These are phyloP conservation scores for Lamprotornis superbus DNA, from an alignment of 2,113 vertebrate genomes.

Conservation along the genomic window DNA sequence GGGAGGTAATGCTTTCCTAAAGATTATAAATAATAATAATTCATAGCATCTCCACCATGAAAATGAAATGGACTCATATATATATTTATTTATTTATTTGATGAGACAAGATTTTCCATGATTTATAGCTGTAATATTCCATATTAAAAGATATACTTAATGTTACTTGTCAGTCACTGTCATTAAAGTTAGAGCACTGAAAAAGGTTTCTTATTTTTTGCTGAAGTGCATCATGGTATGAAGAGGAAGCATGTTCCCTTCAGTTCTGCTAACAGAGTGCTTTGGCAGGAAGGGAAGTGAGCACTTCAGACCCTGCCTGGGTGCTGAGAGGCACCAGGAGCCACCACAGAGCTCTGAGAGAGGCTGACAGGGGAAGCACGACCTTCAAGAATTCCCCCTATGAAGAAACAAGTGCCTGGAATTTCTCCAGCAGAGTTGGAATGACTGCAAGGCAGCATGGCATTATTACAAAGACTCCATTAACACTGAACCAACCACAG, in stretches of 20 bases:
- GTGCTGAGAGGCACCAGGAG: neutral
- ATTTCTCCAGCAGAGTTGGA: neutral
- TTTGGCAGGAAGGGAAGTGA: neutral
- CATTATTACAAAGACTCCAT: neutral
- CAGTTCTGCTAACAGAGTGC: neutral
- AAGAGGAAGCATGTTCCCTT: neutral
- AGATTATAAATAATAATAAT: neutral
- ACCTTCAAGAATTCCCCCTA: neutral
- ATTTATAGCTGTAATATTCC: neutral
- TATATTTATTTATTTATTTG: neutral
- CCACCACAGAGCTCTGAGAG: neutral
- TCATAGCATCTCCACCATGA: neutral
- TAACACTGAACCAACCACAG: neutral
- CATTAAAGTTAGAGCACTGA: neutral
- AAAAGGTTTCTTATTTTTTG: neutral
- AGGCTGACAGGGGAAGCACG: accelerated
- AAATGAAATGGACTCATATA: neutral
- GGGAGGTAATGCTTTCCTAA: neutral
- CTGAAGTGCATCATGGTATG: neutral
- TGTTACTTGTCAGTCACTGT: neutral
- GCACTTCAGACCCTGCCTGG: accelerated
- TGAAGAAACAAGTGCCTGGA: neutral
- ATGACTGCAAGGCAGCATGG: neutral
- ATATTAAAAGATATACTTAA: neutral
- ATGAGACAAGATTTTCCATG: neutral